Evolutionary conservation across 64 coral and sea anemone genomes (phyloP).

Genomic region (Pachyseris speciosa): DNA sequence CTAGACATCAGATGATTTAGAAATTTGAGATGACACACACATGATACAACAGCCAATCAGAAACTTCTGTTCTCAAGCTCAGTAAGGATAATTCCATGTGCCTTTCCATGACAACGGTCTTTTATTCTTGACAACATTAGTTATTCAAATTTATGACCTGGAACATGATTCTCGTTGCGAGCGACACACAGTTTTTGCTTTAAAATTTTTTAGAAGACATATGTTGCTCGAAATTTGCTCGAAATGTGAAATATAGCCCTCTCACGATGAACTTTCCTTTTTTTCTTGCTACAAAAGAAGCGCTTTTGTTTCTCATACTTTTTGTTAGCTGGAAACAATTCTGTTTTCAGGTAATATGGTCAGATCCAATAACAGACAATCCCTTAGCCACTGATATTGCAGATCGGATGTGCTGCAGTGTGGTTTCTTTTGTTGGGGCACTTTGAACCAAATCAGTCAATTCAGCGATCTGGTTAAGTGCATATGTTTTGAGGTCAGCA

Average conservation of each 20-base stretch:
- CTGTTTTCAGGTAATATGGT: neutral
- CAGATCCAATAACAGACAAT: neutral
- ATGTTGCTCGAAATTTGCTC: too few species aligned
- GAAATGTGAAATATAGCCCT: neutral
- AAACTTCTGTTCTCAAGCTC: too few species aligned
- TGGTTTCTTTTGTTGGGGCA: neutral
- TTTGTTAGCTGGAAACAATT: neutral
- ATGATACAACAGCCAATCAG: too few species aligned
- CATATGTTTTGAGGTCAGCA: neutral
- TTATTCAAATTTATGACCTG: too few species aligned
- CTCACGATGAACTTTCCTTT: neutral
- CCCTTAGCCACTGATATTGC: slow-evolving; percentile 8
- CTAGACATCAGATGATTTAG: too few species aligned
- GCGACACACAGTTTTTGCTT: too few species aligned
- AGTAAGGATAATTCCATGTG: too few species aligned
- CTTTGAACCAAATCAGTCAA: neutral
- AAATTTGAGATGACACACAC: too few species aligned
- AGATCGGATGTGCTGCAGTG: neutral
- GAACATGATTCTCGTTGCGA: too few species aligned
- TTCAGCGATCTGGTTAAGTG: neutral
- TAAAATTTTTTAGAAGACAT: too few species aligned
- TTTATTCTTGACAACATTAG: too few species aligned
- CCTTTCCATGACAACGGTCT: too few species aligned
- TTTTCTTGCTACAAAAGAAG: slow-evolving; percentile 6
- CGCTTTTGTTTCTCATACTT: neutral